These are phyloP conservation scores for Monodelphis domestica DNA, from an alignment of 2,797 vertebrate species.

Conservation along the genomic window DNA sequence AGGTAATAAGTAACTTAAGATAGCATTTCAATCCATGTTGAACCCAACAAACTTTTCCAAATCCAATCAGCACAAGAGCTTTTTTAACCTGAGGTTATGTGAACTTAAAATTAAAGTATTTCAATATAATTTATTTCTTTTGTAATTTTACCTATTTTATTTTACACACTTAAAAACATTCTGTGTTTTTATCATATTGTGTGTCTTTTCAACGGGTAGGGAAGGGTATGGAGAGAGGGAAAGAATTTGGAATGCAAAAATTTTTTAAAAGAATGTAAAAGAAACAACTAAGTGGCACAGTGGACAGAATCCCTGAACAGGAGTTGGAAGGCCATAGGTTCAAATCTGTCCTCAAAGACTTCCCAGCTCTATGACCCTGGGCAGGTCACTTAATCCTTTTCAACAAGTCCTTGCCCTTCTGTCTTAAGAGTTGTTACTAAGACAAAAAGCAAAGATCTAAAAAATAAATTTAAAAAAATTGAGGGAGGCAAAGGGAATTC, in stretches of 20 bases:
- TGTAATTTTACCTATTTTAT: not conserved
- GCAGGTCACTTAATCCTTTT: too few relatives aligned
- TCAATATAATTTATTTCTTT: not conserved
- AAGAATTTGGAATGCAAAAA: too few relatives aligned
- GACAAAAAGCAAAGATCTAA: too few relatives aligned
- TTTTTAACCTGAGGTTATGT: not conserved
- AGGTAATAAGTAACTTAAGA: not conserved
- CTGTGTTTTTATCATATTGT: not conserved
- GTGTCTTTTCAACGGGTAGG: not conserved
- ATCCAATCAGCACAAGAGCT: not conserved
- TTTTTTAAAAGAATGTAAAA: too few relatives aligned
- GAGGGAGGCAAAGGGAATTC: not conserved
- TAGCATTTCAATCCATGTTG: not conserved
- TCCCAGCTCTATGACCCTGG: too few relatives aligned
- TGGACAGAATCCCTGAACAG: too few relatives aligned
- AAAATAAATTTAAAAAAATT: too few relatives aligned
- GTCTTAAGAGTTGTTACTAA: too few relatives aligned
- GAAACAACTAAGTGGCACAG: too few relatives aligned
- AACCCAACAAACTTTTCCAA: not conserved
- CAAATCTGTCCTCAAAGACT: too few relatives aligned
- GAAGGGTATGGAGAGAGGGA: not conserved
- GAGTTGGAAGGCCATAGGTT: too few relatives aligned
- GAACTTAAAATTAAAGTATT: not conserved
- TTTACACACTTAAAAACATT: not conserved
- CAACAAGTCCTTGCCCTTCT: too few relatives aligned